Evolutionary conservation across 1,140 invertebrate genomes (phyloP), one percentile per base, ranked within the genome.

Genomic region (Gonatopus flavifemur): DNA sequence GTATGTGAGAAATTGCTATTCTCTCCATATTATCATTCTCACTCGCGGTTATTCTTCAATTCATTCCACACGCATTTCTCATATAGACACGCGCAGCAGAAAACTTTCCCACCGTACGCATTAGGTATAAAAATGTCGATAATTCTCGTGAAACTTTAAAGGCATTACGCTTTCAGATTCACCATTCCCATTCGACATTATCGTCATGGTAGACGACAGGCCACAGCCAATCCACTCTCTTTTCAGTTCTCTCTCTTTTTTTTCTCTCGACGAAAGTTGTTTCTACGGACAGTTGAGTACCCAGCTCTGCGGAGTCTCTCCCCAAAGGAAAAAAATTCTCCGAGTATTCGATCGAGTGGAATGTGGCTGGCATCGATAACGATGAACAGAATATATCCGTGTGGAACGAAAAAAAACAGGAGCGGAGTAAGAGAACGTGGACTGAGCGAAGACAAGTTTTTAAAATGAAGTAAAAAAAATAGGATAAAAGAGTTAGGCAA

Each of bases 221-320:
- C 54, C 48, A 49, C 39, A 10, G 28, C 35, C 3, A 8, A 40
- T 41, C 9, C 13, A 42, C n/a, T n/a, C n/a, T n/a, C 46, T 49
- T 47, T 42, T 36, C 25, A 33, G 25, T 35, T 49, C 46, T 32
- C 25, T 40, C 19, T 15, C 20, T 20, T 56, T 51, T 50, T 30
- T 40, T 52, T 20, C 18, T 20, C 16, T 53, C 37, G 13, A 30
- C 18, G 12, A n/a, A 28, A 50, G 28, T 46, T 41, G 32, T 33
- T 33, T 15, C 25, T 6, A 9, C 35, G 48, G 46, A 52, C 52
- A 55, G 49, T 50, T 46, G 52, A 59, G 49, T 52, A 50, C 47
- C 50, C 31, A 39, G 6, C 32, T n/a, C n/a, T n/a, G n/a, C n/a
- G n/a, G n/a, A n/a, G n/a, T n/a, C n/a, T n/a, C n/a, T n/a, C n/a